Conservation (phyloP, 1,140 invertebrate genomes). For the Tetramorium alpestre region DNA sequence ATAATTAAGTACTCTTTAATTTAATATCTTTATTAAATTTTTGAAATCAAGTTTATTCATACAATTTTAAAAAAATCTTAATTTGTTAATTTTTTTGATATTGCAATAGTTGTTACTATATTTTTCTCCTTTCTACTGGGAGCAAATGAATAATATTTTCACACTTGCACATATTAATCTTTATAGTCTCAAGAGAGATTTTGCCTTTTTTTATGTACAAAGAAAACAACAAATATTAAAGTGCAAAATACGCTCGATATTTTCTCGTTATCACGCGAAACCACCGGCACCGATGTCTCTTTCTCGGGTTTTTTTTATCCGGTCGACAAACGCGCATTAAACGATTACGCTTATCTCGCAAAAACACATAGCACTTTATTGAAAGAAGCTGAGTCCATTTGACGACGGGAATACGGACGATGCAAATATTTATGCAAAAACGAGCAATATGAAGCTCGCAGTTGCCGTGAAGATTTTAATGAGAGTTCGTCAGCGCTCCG, state of each 20-base stretch:
- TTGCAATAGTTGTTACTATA: not conserved
- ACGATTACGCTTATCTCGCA: conserved; percentile 46
- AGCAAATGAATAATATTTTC: not conserved
- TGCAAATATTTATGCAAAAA: conserved; percentile 48
- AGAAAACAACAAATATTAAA: not conserved
- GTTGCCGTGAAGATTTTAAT: conserved; percentile 27
- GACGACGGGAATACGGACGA: conserved; percentile 4
- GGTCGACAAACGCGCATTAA: conserved; percentile 22
- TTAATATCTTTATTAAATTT: conserved; percentile 17
- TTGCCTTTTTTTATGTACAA: not conserved
- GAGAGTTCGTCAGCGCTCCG: not conserved
- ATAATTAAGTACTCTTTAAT: not conserved
- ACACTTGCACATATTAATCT: not conserved
- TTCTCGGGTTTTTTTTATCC: not conserved
- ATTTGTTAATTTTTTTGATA: not conserved
- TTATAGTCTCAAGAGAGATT: not conserved
- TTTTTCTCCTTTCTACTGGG: not conserved
- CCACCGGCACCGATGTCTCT: not conserved
- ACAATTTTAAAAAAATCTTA: not conserved
- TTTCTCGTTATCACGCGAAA: not conserved
- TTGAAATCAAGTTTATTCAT: not conserved
- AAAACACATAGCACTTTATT: conserved; percentile 20
- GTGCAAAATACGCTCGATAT: not conserved
- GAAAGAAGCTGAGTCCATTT: not conserved
- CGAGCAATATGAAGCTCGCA: not conserved